Base-by-base conservation (phyloP, 2,888 invertebrate genomes). In the Chloroclysta siterata region DNA sequence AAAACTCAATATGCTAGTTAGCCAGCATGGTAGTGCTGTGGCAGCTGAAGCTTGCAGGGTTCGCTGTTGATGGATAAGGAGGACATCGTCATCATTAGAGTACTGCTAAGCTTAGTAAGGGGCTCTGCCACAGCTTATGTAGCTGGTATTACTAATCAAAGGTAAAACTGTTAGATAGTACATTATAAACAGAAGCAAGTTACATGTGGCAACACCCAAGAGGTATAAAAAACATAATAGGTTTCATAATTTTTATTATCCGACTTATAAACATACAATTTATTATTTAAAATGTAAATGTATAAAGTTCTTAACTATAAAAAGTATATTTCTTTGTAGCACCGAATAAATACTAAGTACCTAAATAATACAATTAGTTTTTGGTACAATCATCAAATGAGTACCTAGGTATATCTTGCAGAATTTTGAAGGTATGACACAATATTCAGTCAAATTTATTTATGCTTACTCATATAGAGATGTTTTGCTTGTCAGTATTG, bases 301-400 rank as follows among this genome's bases (percentile, higher is more conserved):
- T 56, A 50, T 33, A 57, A 50, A 58, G 42, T 28, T 29, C 44
- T 50, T 29, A 41, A 29, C 36, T 47, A 47, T 28, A 60, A 54
- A 60, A 44, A 53, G 17, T 15, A 15, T 63, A 46, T 46, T 44
- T 44, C 6, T 59, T 55, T 51, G 14, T 64, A 64, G 63, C 63
- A 63, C 63, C 59, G 48, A 52, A 60, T 55, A 59, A 52, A 60
- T 55, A 59, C 22, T 53, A 48, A 47, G 28, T 53, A 47, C 7
- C 7, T 44, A 15, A 47, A 39, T 53, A 47, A 52, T 46, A 56
- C 56, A 57, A 57, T 46, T 46, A 17, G 17, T 44, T 50, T 48
- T 41, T 50, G 42, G 51, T 58, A 46, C 36, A 39, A 39, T 10
- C 11, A 39, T 8, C 36, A 39, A 36, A 39, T 39, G 3, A 39